Percentiles rank a stretch among this genome's conserved stretches.
Evolutionary conservation across 1,140 invertebrate species (phyloP).

Genomic region (Matsumurasca onukii): DNA sequence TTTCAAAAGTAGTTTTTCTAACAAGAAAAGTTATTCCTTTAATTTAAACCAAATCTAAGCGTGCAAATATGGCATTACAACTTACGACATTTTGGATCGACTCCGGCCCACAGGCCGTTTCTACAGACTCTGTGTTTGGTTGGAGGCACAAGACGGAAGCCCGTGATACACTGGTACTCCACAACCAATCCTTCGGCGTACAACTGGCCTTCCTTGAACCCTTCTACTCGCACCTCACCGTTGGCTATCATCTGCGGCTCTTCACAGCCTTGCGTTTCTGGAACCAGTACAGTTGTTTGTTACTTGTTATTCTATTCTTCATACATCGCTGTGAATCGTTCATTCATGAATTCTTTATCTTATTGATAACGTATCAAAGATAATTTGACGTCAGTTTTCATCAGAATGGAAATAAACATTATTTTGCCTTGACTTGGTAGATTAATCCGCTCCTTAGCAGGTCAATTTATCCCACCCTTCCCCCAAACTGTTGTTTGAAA

Average conservation of each 20-base stretch:
- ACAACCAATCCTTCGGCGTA: slow-evolving; percentile 45
- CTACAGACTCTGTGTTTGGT: slow-evolving; percentile 44
- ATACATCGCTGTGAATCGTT: background rate
- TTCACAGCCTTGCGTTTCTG: background rate
- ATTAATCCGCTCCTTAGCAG: background rate
- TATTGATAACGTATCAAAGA: background rate
- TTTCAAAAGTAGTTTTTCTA: too few species aligned
- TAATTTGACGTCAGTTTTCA: background rate
- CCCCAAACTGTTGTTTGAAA: too few species aligned
- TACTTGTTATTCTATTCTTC: background rate
- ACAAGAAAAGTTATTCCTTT: too few species aligned
- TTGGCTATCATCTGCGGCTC: slow-evolving; percentile 12
- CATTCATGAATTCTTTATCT: too few species aligned
- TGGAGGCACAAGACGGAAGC: slow-evolving; percentile 42
- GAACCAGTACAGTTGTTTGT: background rate
- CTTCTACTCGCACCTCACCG: slow-evolving; percentile 20
- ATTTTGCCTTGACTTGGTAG: background rate
- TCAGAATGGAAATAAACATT: background rate
- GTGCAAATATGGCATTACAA: too few species aligned
- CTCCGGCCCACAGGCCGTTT: slow-evolving; percentile 47
- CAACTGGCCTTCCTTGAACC: slow-evolving; percentile 17
- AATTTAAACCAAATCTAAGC: too few species aligned
- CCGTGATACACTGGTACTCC: slow-evolving; percentile 44
- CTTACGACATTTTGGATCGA: slow-evolving; percentile 35
- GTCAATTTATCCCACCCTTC: too few species aligned